Evolutionary conservation across 2,797 vertebrate genomes (phyloP), one percentile per base, ranked within the genome.

Genomic region (Propithecus deckenii): DNA sequence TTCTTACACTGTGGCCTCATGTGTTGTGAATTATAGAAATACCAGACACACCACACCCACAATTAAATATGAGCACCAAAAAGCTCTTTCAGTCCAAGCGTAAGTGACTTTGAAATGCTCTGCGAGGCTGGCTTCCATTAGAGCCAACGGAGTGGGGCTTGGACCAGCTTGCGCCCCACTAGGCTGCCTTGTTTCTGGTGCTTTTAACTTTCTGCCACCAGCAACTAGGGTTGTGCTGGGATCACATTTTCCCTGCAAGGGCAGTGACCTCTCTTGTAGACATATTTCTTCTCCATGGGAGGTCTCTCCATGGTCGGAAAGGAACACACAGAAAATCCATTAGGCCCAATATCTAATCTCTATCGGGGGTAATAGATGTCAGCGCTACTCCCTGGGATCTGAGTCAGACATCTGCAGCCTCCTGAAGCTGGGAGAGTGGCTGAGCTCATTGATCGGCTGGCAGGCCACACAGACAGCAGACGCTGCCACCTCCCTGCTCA

Each of bases 1-100:
- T 71, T 79, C 94, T 85, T 84, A 46, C 75, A 74, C 65, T 52
- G 81, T 59, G 83, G 88, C 38, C 89, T 92, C 90, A 72, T 86
- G 89, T 95, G 94, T 65, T 93, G 71, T 92, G 84, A 97, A 92
- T 98, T 97, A 95, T 8, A 74, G 76, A 97, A 95, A 96, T 88
- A 59, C 90, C 85, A 95, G 86, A 94, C 96, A 94, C 97, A 63
- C 91, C 91, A 97, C 97, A 63, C 91, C 91, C 95, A 94, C 75
- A 9, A 18, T 85, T 79, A 89, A 89, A 67, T 55, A 8, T 46
- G 91, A 81, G 93, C 89, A 83, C 95, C 20, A 7, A 79, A 92
- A 85, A 35, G 43, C 61, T 83, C 81, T 84, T 9, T n/a, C 43
- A 86, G 22, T 61, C 86, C 91, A 78, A 96, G 71, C 18, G 15